Percentiles rank a stretch among this genome's conserved stretches.
These are phyloP conservation scores for Knipowitschia caucasica DNA, from an alignment of 2,797 vertebrate species.

Conservation along the genomic window DNA sequence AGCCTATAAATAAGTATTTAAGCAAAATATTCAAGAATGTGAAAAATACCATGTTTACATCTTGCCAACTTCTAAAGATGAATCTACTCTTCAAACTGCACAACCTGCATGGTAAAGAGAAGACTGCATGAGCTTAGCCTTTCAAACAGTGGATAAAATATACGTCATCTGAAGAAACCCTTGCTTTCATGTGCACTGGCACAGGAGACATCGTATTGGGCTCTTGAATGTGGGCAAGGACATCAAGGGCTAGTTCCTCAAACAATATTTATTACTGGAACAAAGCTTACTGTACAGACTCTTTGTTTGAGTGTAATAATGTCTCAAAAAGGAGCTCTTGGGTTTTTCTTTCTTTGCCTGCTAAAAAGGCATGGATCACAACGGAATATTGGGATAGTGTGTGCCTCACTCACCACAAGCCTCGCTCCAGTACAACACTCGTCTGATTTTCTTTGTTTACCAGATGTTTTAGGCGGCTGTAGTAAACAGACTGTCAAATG, in stretches of 20 bases:
- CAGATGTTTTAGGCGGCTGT: slow-evolving; percentile 43
- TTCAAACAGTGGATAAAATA: slow-evolving; percentile 71
- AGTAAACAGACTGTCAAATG: slow-evolving; percentile 56
- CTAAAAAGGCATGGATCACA: slow-evolving; percentile 42
- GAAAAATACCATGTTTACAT: slow-evolving; percentile 44
- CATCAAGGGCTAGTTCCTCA: slow-evolving; percentile 69
- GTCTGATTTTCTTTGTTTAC: slow-evolving; percentile 46
- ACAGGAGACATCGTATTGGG: slow-evolving; percentile 31
- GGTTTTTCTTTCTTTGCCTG: slow-evolving; percentile 42
- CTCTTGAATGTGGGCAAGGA: slow-evolving; percentile 56
- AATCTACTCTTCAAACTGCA: slow-evolving; percentile 31
- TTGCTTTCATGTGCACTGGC: slow-evolving; percentile 70
- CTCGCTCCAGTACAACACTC: slow-evolving; percentile 24
- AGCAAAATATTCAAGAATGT: slow-evolving; percentile 53
- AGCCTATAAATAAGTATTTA: slow-evolving; percentile 58
- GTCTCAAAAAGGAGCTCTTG: slow-evolving; percentile 57
- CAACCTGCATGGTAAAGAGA: slow-evolving; percentile 78
- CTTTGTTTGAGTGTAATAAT: slow-evolving; percentile 45
- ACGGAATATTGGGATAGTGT: slow-evolving; percentile 35
- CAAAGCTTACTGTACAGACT: slow-evolving; percentile 48
- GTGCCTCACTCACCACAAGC: slow-evolving; percentile 35
- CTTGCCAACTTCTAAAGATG: slow-evolving; percentile 47
- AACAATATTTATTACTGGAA: slow-evolving; percentile 51
- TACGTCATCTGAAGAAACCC: slow-evolving; percentile 67
- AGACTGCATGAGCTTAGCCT: slow-evolving; percentile 82